Conservation (phyloP, 2,797 vertebrate genomes). For the Oreortyx pictus region DNA sequence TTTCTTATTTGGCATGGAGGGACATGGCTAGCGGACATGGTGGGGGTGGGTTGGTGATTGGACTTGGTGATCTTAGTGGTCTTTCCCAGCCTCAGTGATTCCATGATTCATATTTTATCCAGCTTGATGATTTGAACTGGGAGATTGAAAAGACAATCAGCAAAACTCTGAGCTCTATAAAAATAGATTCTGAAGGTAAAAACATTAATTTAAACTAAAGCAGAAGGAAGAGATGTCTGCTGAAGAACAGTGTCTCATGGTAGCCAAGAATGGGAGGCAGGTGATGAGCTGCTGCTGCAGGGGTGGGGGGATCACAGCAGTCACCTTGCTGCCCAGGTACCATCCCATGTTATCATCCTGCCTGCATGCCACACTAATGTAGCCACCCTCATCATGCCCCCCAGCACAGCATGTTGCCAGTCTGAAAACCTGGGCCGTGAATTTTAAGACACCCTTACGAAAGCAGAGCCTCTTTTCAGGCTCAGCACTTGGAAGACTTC, state of each 20-base stretch:
- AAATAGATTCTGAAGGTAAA: background rate
- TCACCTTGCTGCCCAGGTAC: background rate
- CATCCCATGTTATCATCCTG: background rate
- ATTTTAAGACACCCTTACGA: background rate
- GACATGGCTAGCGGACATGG: too few species aligned
- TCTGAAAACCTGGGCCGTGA: background rate
- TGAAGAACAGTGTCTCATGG: background rate
- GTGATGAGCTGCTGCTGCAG: background rate
- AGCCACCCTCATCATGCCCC: background rate
- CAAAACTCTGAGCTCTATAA: background rate
- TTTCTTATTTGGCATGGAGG: background rate
- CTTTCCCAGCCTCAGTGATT: too few species aligned
- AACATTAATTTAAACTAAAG: background rate
- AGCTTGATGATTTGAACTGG: background rate
- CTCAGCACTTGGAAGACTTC: background rate
- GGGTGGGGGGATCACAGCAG: background rate
- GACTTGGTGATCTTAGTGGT: too few species aligned
- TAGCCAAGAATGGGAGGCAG: background rate
- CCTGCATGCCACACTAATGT: background rate
- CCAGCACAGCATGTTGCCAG: fast-evolving
- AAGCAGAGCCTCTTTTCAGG: background rate
- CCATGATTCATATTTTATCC: background rate
- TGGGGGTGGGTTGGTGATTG: too few species aligned
- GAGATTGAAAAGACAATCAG: background rate
- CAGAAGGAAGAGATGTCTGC: background rate